Percentiles rank a stretch among this genome's conserved stretches.
Evolutionary conservation across 2,888 invertebrate species (phyloP).

Genomic region (Trichopoda pennipes): DNA sequence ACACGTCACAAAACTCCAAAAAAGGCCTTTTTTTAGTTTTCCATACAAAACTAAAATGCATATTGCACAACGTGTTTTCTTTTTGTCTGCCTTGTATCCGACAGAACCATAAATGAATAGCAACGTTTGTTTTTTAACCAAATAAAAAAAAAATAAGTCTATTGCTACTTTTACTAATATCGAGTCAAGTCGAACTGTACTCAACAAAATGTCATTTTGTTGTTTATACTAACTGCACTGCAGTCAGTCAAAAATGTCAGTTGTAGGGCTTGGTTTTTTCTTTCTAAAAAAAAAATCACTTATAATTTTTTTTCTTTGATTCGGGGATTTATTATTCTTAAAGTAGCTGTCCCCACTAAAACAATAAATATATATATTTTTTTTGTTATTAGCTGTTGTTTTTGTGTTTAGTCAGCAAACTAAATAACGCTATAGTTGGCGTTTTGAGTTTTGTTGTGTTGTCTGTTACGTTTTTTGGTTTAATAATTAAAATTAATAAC

Average conservation of each 20-base stretch:
- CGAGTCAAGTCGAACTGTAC: not conserved
- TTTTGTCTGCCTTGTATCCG: constrained; percentile 63
- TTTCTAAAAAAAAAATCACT: not conserved
- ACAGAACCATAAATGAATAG: constrained; percentile 49
- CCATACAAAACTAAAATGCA: constrained; percentile 36
- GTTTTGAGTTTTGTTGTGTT: not conserved
- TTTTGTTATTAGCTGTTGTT: not conserved
- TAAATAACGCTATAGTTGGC: too few relatives aligned
- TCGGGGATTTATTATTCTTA: constrained; percentile 3
- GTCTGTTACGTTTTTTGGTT: constrained; percentile 59
- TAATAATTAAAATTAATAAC: constrained; percentile 63
- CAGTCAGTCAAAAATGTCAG: constrained; percentile 67
- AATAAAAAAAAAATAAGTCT: constrained; percentile 20
- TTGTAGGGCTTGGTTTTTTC: constrained; percentile 56
- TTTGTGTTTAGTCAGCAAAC: too few relatives aligned
- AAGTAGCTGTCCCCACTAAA: not conserved
- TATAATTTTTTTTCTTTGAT: not conserved
- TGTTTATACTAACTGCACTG: constrained; percentile 59
- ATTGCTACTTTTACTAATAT: constrained; percentile 5
- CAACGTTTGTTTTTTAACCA: too few relatives aligned
- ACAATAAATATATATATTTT: not conserved
- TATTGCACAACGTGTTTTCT: constrained; percentile 19
- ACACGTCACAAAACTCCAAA: constrained; percentile 17
- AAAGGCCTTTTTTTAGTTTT: constrained; percentile 37
- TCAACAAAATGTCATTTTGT: constrained; percentile 13